phyloP scores from a whole-genome alignment of 2,113 vertebrate species.

The Calyptomena viridis region DNA sequence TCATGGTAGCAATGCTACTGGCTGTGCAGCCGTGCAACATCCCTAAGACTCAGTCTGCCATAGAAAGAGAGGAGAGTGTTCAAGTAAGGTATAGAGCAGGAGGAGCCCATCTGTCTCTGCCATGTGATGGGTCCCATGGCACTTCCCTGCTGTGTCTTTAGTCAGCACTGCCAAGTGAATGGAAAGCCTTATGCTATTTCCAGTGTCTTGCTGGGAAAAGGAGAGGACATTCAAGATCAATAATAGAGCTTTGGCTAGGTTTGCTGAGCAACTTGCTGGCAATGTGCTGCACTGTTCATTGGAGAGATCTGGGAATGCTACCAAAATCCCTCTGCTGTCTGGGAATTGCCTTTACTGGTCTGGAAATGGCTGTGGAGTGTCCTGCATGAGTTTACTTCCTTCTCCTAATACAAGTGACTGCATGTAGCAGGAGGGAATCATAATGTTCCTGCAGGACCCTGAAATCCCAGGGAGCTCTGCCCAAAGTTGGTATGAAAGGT shows the following conservation, averaged over 20 bases:
- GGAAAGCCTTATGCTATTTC: conserved; percentile 31
- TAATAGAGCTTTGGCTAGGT: conserved; percentile 11
- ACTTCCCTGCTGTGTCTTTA: not conserved
- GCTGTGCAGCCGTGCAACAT: not conserved
- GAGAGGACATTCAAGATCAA: not conserved
- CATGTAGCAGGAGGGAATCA: not conserved
- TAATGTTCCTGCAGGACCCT: not conserved
- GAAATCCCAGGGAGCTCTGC: not conserved
- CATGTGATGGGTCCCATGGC: not conserved
- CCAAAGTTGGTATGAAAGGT: not conserved
- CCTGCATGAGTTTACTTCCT: not conserved
- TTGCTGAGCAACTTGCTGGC: not conserved
- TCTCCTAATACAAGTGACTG: not conserved
- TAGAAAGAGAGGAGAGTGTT: not conserved
- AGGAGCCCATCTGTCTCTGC: conserved; percentile 34
- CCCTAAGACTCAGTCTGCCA: not conserved
- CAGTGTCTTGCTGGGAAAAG: conserved; percentile 35
- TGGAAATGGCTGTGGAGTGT: not conserved
- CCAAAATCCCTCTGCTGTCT: not conserved
- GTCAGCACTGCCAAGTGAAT: not conserved
- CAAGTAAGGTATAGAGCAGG: not conserved
- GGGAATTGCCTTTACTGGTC: not conserved
- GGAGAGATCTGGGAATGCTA: conserved; percentile 28
- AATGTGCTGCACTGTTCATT: not conserved
- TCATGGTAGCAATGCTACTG: not conserved